Evolutionary conservation across 1,140 invertebrate species (phyloP).

Genomic region (Trissolcus basalis): DNA sequence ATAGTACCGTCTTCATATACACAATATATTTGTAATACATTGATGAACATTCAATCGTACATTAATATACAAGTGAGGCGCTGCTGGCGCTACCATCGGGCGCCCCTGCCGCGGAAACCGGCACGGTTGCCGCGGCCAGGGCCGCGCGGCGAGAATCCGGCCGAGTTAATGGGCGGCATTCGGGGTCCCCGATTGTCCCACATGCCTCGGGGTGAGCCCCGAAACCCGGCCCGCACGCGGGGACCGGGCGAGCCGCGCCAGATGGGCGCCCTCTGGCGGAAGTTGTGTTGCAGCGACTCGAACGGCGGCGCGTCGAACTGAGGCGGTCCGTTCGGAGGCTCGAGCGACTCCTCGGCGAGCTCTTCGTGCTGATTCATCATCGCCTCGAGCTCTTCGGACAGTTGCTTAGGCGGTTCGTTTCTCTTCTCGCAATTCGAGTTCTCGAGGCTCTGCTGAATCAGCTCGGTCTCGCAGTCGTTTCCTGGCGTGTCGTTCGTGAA

Average conservation of each 20-base stretch:
- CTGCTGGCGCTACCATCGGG: slow-evolving; percentile 59
- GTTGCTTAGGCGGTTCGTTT: slow-evolving; percentile 55
- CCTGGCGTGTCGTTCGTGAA: not conserved
- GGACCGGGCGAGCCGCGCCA: slow-evolving; percentile 22
- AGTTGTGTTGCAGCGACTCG: slow-evolving; percentile 55
- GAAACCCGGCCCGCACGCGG: slow-evolving; percentile 55
- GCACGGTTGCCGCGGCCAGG: slow-evolving; percentile 63
- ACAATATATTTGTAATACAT: slow-evolving; percentile 50
- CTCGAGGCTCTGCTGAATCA: not conserved
- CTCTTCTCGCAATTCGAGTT: not conserved
- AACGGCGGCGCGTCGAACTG: too few relatives aligned
- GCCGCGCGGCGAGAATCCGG: slow-evolving; percentile 56
- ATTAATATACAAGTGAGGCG: slow-evolving; percentile 43
- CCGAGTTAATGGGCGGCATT: slow-evolving; percentile 41
- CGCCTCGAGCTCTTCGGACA: slow-evolving; percentile 66
- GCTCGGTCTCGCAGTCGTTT: not conserved
- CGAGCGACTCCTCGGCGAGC: slow-evolving; percentile 38
- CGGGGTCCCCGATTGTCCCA: slow-evolving; percentile 69
- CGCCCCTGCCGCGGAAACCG: slow-evolving; percentile 65
- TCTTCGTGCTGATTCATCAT: slow-evolving; percentile 35
- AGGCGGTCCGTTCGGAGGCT: slow-evolving; percentile 47
- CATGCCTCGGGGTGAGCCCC: slow-evolving; percentile 66
- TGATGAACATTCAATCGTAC: slow-evolving; percentile 52
- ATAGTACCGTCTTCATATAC: slow-evolving; percentile 44
- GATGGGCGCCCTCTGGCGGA: slow-evolving; percentile 47